Evolutionary conservation across 2,888 invertebrate genomes (phyloP), one percentile per base, ranked within the genome.

Genomic region (Exephanes ischioxanthus): DNA sequence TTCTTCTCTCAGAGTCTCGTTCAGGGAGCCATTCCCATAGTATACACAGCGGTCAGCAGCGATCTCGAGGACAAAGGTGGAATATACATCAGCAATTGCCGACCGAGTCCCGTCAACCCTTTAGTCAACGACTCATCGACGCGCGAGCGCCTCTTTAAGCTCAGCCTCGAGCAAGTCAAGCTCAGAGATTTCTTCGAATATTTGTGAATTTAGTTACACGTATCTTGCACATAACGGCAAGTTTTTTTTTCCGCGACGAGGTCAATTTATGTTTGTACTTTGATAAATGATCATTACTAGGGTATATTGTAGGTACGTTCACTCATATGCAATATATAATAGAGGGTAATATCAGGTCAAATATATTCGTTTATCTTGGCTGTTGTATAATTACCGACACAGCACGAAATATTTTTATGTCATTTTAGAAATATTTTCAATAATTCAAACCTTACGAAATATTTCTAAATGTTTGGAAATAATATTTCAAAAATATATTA

Each of bases 31-130:
- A 95, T 96, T 83, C 96, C 98, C 0, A 95, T 98, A 71, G 95
- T 97, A 7, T 97, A 96, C 94, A 96, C 97, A 11, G 97, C 97
- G 89, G 95, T 98, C 16, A 96, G 97, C 66, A 95, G 96, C 63
- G 95, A 96, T 48, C 94, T 98, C 26, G 97, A 97, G 92, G 96
- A 96, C 3, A 95, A 95, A 90, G 97, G 98, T 1, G 98, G 98
- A n/a, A 94, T 96, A 4, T 98, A 98, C 91, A 96, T 98, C 48
- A 96, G 96, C 91, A 98, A 98, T 92, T 97, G 98, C 90, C 94
- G 95, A 84, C 95, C 96, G 89, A 95, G 95, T 0, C 94, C 95
- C 3, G 94, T 95, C 81, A 95, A 95, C 89, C 90, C 94, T 0
- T 94, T 95, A 87, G 96, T 96, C 2, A 95, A 95, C 85, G 95